Conservation (phyloP, 1,140 invertebrate genomes). For the Cherax destructor region DNA sequence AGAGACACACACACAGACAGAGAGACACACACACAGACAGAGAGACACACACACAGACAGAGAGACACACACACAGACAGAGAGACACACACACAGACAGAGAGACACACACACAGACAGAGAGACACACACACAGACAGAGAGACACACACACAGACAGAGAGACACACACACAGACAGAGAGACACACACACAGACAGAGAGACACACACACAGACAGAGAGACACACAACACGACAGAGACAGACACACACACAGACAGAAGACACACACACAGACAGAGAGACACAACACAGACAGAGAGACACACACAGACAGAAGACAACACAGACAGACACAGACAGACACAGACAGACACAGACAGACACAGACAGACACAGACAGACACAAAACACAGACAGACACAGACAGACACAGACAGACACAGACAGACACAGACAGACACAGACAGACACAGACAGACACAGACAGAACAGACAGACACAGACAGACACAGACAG, state of each 20-base stretch:
- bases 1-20: neutral
- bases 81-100: neutral
- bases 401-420: too few relatives aligned
- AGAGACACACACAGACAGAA: neutral
- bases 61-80: neutral
- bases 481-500: too few relatives aligned
- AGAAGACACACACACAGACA: too few relatives aligned
- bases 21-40: constrained; percentile 21
- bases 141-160: neutral
- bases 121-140: constrained; percentile 10
- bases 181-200: constrained; percentile 6
- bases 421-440: too few relatives aligned
- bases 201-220: neutral
- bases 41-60: constrained; percentile 2
- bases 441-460: too few relatives aligned
- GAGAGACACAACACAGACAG: too few relatives aligned
- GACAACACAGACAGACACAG: neutral
- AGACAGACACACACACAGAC: too few relatives aligned
- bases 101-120: neutral
- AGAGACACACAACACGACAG: neutral
- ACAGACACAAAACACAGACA: too few relatives aligned
- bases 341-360: too few relatives aligned
- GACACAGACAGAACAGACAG: too few relatives aligned
- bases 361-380: too few relatives aligned
- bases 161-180: neutral